phyloP scores from a whole-genome alignment of 1,140 invertebrate species.

The Goniozus legneri region DNA sequence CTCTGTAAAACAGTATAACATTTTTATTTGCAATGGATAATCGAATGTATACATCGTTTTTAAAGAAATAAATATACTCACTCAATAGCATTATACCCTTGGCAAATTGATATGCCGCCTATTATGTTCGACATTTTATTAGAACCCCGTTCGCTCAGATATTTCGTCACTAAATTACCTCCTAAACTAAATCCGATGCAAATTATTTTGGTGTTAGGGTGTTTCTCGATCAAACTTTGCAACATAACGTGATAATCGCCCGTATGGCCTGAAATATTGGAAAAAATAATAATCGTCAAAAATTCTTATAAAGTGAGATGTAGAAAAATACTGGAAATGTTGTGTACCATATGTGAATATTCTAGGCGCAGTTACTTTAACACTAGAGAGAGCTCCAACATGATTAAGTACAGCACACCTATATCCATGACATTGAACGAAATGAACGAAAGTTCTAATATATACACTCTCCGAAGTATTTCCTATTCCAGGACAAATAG shows the following conservation, averaged over 20 bases:
- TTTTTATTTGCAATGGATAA: background rate
- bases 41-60: background rate
- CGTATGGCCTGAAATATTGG: slow-evolving; percentile 66
- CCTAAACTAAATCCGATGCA: slow-evolving; percentile 88
- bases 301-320: background rate
- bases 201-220: slow-evolving; percentile 73
- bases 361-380: slow-evolving; percentile 79
- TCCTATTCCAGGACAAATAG: slow-evolving; percentile 88
- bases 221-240: slow-evolving; percentile 65
- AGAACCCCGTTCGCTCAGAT: slow-evolving; percentile 71
- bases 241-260: slow-evolving; percentile 82
- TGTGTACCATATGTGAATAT: slow-evolving; percentile 85
- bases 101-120: slow-evolving; percentile 85
- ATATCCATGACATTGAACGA: slow-evolving; percentile 85
- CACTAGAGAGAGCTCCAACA: slow-evolving; percentile 80
- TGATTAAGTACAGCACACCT: slow-evolving; percentile 92
- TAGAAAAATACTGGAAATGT: background rate
- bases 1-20: slow-evolving; percentile 54
- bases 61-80: slow-evolving; percentile 54
- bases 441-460: slow-evolving; percentile 86
- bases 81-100: slow-evolving; percentile 87
- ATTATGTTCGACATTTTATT: slow-evolving; percentile 69
- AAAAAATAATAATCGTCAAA: slow-evolving; percentile 8
- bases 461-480: slow-evolving; percentile 92
- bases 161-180: slow-evolving; percentile 85